A percentile compares a stretch with the other conserved stretches of the same genome.
phyloP scores from a whole-genome alignment of 2,888 invertebrate genomes.

The Monopis laevigella region DNA sequence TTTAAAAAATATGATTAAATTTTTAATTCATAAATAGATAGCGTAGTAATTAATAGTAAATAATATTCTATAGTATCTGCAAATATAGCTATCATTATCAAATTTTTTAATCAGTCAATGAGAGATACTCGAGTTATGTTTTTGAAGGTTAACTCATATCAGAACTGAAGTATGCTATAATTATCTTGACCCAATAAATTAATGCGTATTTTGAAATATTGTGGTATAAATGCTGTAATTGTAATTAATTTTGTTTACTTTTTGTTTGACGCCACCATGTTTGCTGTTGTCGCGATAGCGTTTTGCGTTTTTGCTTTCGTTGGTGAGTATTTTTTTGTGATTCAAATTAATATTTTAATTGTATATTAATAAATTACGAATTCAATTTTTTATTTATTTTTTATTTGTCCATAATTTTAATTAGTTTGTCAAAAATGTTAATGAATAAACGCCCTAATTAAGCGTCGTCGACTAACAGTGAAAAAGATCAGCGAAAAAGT shows the following conservation, averaged over 20 bases:
- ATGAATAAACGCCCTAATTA: too few species aligned
- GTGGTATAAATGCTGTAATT: slow-evolving; percentile 35
- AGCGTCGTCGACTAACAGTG: too few species aligned
- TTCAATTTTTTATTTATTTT: too few species aligned
- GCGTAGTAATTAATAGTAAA: too few species aligned
- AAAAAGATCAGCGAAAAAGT: too few species aligned
- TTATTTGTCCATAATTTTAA: too few species aligned
- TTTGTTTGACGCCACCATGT: slow-evolving; percentile 28
- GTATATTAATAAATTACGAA: neutral
- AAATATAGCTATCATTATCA: too few species aligned
- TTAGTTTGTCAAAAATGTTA: too few species aligned
- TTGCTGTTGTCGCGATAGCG: slow-evolving; percentile 23
- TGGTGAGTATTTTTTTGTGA: slow-evolving; percentile 23
- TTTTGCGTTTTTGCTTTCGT: slow-evolving; percentile 26
- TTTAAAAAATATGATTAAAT: too few species aligned
- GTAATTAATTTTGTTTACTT: slow-evolving; percentile 4
- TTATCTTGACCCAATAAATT: slow-evolving; percentile 40
- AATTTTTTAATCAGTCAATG: slow-evolving; percentile 28
- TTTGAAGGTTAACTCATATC: slow-evolving; percentile 50
- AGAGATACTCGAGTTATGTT: slow-evolving; percentile 34
- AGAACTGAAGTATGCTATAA: slow-evolving; percentile 22
- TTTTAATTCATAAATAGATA: too few species aligned
- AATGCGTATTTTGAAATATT: slow-evolving; percentile 33
- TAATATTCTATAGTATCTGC: too few species aligned
- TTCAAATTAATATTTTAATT: slow-evolving; percentile 4